Base-by-base conservation (phyloP, 2,113 vertebrate genomes). In the Psittacula cyanocephala region DNA sequence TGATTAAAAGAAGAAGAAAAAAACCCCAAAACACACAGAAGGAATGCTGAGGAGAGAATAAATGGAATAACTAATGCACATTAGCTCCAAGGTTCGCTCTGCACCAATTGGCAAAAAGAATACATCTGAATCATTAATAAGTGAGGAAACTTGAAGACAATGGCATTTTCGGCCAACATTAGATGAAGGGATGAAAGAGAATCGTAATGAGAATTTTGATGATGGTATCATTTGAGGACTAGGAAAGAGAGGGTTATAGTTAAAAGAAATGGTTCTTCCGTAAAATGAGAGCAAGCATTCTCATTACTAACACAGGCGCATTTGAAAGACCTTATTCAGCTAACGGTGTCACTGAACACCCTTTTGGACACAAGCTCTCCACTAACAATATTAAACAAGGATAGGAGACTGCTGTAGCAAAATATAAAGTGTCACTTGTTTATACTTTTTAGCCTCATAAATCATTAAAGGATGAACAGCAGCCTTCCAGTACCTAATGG, bases 261-360 rank as follows among this genome's bases (percentile, higher is more conserved):
- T 91, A 96, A 94, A 93, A 96, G 88, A 62, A 93, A 95, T 63
- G 10, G 57, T 85, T 93, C 75, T 91, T 91, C 89, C 93, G 89
- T 95, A 89, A 96, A 94, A 97, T 75, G 93, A 93, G 92, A 96
- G 88, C 64, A 63, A 81, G 35, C 28, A 46, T 69, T 81, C 84
- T 82, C 83, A 92, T 95, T 83, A 91, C 29, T 53, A 67, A 91
- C 43, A 95, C 84, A 85, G 81, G 94, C 3, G 2, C 72, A 69
- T 91, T 92, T 97, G 91, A 97, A 97, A 97, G 95, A 65, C 92
- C 83, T 96, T 74, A 96, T 97, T 97, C 95, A 97, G 80, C 22
- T 67, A 81, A 81, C 89, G 81, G 91, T 92, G 93, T 92, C 94
- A 91, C 89, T 13, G 7, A 93, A 89, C 84, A 90, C 64, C 87